A percentile compares a stretch with the other conserved stretches of the same genome.
These are phyloP conservation scores for Betta splendens DNA, from an alignment of 2,797 vertebrate species.

Conservation along the genomic window DNA sequence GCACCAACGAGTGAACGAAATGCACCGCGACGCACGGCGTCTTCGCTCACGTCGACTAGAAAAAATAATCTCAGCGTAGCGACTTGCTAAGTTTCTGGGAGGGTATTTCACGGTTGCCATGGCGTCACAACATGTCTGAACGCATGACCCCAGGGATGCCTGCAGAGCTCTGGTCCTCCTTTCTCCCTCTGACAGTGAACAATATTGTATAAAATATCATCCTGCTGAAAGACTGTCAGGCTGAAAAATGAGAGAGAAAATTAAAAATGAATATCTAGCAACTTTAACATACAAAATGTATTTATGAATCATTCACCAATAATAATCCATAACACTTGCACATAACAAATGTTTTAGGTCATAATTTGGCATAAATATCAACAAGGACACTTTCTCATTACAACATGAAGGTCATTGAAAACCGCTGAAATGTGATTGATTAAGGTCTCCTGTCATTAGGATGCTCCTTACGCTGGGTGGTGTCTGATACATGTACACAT, in stretches of 20 bases:
- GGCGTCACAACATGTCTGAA: constrained; percentile 48
- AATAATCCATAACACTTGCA: too few relatives aligned
- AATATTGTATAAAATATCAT: constrained; percentile 5
- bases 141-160: constrained; percentile 21
- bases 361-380: background rate
- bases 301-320: too few relatives aligned
- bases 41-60: constrained; percentile 1
- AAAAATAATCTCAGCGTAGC: constrained; percentile 32
- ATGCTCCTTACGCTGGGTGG: constrained; percentile 10
- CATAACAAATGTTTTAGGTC: background rate
- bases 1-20: background rate
- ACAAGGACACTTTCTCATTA: background rate
- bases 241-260: background rate
- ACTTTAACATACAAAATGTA: too few relatives aligned
- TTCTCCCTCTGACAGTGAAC: constrained; percentile 1
- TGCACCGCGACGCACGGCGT: too few relatives aligned
- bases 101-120: constrained; percentile 53
- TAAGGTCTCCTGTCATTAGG: background rate
- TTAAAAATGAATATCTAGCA: too few relatives aligned
- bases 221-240: constrained; percentile 12
- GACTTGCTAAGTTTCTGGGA: constrained; percentile 48
- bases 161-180: background rate
- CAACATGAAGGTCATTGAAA: background rate
- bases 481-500: constrained; percentile 50
- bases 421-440: background rate